Conservation (phyloP, 2,113 vertebrate species). For the Campylomormyrus numenius region DNA sequence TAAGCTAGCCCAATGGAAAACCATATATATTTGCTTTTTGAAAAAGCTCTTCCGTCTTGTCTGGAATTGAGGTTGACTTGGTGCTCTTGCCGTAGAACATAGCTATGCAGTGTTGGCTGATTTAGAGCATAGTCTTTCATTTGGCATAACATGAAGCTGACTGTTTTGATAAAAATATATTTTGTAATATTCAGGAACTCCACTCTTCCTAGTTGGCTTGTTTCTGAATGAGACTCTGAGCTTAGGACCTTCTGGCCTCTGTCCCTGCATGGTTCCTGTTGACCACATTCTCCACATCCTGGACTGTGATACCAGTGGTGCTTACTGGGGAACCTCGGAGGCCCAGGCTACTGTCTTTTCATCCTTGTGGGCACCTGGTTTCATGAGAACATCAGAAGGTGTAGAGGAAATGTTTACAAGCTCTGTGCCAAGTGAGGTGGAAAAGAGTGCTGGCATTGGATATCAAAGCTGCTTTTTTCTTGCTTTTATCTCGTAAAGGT, state of each 20-base stretch:
- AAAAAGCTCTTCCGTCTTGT: not conserved
- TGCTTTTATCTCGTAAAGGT: not conserved
- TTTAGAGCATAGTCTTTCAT: not conserved
- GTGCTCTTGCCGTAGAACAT: not conserved
- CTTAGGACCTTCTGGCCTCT: not conserved
- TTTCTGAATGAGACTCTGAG: not conserved
- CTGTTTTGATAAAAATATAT: constrained; percentile 7
- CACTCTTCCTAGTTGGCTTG: not conserved
- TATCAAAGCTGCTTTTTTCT: constrained; percentile 24
- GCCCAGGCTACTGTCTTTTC: not conserved
- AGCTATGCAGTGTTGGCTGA: not conserved
- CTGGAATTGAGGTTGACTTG: not conserved
- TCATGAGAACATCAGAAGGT: constrained; percentile 12
- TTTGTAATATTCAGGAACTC: not conserved
- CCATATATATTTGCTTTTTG: not conserved
- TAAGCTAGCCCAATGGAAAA: not conserved
- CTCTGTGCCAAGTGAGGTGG: constrained; percentile 15
- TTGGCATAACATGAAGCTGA: not conserved
- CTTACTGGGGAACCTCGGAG: not conserved
- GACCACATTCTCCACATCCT: constrained; percentile 5
- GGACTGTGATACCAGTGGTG: not conserved
- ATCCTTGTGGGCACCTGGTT: not conserved
- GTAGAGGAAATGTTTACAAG: constrained; percentile 34
- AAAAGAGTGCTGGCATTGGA: constrained; percentile 17
- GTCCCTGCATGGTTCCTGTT: constrained; percentile 18